Evolutionary conservation across 35 echinoderm and acorn worm species (phyloP).

Genomic region (Apostichopus japonicus): DNA sequence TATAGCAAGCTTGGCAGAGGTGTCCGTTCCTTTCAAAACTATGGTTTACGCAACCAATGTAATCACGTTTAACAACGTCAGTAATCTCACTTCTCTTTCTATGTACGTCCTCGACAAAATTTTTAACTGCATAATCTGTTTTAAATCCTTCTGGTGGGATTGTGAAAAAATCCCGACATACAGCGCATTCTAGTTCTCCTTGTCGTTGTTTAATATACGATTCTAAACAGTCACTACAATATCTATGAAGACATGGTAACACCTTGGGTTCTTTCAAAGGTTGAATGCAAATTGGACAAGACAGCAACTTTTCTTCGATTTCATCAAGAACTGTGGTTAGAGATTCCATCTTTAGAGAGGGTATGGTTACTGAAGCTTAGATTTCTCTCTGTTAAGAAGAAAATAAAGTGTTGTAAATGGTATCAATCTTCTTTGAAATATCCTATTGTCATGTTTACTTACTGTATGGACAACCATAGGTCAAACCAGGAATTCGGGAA

Average conservation of each 20-base stretch:
- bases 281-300: conserved; percentile 15
- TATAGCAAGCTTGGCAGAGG: not conserved
- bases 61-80: not conserved
- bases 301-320: not conserved
- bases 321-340: not conserved
- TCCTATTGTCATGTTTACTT: no score
- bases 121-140: not conserved
- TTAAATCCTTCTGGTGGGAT: not conserved
- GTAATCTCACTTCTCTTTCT: not conserved
- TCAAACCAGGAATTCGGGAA: no score
- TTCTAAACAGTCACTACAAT: conserved; percentile 14
- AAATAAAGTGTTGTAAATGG: no score
- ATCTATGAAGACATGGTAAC: conserved; percentile 39
- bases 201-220: not conserved
- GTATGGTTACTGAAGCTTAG: no score
- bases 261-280: not conserved
- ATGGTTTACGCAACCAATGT: not conserved
- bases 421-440: no score
- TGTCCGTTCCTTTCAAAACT: not conserved
- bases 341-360: not conserved
- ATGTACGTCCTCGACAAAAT: not conserved
- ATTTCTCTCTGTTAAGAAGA: no score
- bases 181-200: not conserved
- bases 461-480: no score
- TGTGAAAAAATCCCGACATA: not conserved